phyloP scores from a whole-genome alignment of 2,113 vertebrate species.

The Varanus salvator region DNA sequence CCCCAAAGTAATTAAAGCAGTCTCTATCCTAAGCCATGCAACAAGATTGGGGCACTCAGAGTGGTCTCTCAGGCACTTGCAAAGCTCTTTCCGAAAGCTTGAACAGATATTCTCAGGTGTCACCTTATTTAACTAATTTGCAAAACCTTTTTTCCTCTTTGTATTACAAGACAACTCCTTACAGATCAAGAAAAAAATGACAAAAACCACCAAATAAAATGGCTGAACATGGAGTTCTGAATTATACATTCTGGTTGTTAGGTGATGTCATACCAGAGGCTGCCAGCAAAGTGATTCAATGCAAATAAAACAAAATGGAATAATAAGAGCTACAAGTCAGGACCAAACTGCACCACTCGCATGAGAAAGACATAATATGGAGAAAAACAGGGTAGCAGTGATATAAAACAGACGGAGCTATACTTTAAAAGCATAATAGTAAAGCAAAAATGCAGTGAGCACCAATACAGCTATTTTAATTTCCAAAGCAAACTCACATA shows the following conservation, averaged over 20 bases:
- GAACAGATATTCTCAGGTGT: not conserved
- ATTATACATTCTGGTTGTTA: not conserved
- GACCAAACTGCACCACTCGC: not conserved
- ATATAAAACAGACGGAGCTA: not conserved
- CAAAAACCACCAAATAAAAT: not conserved
- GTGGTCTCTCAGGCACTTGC: not conserved
- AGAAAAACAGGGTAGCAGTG: not conserved
- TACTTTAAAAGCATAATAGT: no score
- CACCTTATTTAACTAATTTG: not conserved
- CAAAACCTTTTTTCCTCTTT: not conserved
- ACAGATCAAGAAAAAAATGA: no score
- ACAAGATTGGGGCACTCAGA: not conserved
- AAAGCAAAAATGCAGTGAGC: not conserved
- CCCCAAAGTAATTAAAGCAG: not conserved
- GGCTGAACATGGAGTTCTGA: not conserved
- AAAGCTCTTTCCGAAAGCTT: not conserved
- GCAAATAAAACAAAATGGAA: not conserved
- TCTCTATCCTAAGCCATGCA: not conserved
- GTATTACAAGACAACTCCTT: not conserved
- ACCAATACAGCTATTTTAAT: not conserved
- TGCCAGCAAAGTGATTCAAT: not conserved
- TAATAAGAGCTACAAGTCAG: not conserved
- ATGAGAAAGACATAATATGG: not conserved
- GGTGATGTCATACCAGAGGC: not conserved
- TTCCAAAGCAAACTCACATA: not conserved